Base-by-base conservation (phyloP, 2,888 invertebrate species). In the Chrysolina haemoptera region DNA sequence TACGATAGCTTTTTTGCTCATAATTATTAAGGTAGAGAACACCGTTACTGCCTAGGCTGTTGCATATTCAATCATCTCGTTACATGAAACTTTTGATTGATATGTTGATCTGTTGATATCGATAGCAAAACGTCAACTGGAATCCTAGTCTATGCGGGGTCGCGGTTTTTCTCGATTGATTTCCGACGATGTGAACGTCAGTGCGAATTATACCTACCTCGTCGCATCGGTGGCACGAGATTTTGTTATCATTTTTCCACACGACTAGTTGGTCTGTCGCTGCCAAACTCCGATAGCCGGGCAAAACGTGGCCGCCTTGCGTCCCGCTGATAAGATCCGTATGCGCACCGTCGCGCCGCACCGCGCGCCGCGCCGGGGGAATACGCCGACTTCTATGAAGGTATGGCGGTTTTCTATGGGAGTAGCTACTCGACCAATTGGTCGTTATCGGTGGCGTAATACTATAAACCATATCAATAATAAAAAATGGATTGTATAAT, bases 161-260 rank as follows among this genome's bases (percentile, higher is more conserved):
- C 43, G 46, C 62, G 48, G 63, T 73, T 68, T 72, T 72, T 71
- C 53, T 22, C 62, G 72, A 68, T 53, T 63, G 72, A 68, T 72
- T 68, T 20, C 72, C 66, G 66, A 35, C 64, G 73, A 16, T n/a
- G 11, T 59, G 53, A 43, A 65, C 18, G 65, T 43, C 43, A 43
- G 46, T 18, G 46, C n/a, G 27, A 65, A 27, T 40, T 27, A 35
- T 40, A 35, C 35, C 62, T 40, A 43, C 18, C 65, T 20, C 65
- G 46, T 43, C 65, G 46, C 43, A 14, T 43, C 63, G 73, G 70
- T 71, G 77, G 63, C 74, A 66, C 62, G 75, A 78, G 77, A 77
- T 77, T 70, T 71, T 71, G 75, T 71, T 90, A 90, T 90, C 90
- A 89, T 90, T 90, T 90, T 90, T 90, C 90, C 90, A 89, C 90